Percentiles rank a stretch among this genome's conserved stretches.
Conservation (phyloP, 2,888 invertebrate species). For the Apodemia zela region DNA sequence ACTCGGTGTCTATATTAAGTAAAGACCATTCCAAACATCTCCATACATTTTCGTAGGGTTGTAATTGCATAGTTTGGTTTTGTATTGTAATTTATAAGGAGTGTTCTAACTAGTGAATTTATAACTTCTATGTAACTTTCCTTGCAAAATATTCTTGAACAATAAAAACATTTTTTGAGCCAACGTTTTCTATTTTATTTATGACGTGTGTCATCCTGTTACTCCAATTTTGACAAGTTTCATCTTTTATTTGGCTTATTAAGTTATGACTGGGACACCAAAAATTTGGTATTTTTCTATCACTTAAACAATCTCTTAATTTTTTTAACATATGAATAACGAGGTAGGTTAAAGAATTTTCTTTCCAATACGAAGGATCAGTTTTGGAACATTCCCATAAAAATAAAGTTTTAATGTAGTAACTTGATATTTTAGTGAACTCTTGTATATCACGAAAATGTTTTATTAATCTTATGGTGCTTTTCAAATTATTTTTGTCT, state of each 20-base stretch:
- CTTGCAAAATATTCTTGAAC: neutral
- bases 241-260: constrained; percentile 45
- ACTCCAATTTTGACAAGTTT: constrained; percentile 50
- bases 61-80: too few species aligned
- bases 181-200: constrained; percentile 38
- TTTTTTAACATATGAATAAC: constrained; percentile 51
- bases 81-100: too few species aligned
- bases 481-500: constrained; percentile 52
- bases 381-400: constrained; percentile 47
- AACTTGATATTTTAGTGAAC: constrained; percentile 54
- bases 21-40: too few species aligned
- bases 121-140: neutral
- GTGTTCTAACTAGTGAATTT: neutral
- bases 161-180: neutral
- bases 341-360: constrained; percentile 45
- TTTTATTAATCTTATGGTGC: constrained; percentile 49
- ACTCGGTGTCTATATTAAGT: too few species aligned
- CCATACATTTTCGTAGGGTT: too few species aligned
- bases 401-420: constrained; percentile 58
- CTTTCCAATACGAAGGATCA: constrained; percentile 45
- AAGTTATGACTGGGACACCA: constrained; percentile 55
- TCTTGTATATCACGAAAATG: constrained; percentile 52
- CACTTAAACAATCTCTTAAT: constrained; percentile 42
- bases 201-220: constrained; percentile 46
- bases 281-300: constrained; percentile 45